Conservation (phyloP, 2,888 invertebrate species). For the Catonia carolina region DNA sequence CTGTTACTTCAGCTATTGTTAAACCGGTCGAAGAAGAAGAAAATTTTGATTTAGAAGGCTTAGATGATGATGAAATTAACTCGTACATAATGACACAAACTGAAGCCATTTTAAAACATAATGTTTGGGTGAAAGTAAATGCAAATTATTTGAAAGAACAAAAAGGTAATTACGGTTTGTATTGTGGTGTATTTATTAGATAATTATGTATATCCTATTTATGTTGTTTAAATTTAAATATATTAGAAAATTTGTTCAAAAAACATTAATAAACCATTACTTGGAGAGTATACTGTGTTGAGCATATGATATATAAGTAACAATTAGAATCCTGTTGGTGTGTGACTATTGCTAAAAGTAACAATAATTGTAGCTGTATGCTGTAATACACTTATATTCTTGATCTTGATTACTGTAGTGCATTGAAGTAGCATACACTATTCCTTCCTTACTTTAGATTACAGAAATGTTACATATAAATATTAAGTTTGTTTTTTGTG, state of each 20-base stretch:
- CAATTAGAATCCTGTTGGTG: no score
- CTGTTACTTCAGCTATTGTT: neutral
- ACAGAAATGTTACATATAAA: no score
- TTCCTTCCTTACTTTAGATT: no score
- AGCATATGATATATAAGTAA: no score
- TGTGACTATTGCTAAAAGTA: no score
- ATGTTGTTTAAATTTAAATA: neutral
- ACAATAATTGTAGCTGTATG: no score
- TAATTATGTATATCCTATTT: no score
- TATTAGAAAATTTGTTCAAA: neutral
- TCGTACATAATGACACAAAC: constrained; percentile 74
- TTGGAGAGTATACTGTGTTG: neutral
- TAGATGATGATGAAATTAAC: constrained; percentile 88
- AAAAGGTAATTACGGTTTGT: constrained; percentile 57
- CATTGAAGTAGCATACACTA: no score
- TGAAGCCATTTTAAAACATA: constrained; percentile 74
- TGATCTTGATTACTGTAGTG: no score
- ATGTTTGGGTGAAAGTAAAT: constrained; percentile 82
- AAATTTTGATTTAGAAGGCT: constrained; percentile 63
- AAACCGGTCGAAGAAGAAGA: constrained; percentile 37
- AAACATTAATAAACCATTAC: neutral
- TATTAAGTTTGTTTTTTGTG: no score
- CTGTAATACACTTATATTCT: no score
- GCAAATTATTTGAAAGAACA: constrained; percentile 78
- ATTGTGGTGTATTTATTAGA: no score